Percentiles rank a stretch among this genome's conserved stretches.
Evolutionary conservation across 2,113 vertebrate genomes (phyloP).

Genomic region (Campylomormyrus numenius): DNA sequence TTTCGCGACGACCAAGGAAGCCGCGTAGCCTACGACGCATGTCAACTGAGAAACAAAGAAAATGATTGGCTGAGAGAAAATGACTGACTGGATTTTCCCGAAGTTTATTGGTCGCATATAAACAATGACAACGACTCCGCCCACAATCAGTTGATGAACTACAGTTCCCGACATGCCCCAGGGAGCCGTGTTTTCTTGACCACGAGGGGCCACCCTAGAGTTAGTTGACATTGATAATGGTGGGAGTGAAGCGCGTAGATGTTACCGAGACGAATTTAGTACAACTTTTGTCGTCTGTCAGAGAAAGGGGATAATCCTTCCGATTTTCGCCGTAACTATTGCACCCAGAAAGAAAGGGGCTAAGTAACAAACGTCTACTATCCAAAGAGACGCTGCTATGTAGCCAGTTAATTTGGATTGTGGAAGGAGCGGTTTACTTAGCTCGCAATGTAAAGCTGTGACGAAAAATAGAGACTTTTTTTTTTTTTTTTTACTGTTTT

Average conservation of each 20-base stretch:
- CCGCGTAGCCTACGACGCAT: neutral
- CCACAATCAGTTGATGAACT: slow-evolving; percentile 26
- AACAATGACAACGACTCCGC: neutral
- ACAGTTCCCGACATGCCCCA: slow-evolving; percentile 44
- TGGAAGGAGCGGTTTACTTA: neutral
- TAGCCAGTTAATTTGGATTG: neutral
- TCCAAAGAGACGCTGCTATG: neutral
- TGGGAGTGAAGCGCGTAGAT: slow-evolving; percentile 51
- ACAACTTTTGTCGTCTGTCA: slow-evolving; percentile 48
- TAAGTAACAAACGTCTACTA: neutral
- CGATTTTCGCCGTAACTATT: neutral
- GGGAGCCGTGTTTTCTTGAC: slow-evolving; percentile 20
- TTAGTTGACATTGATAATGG: slow-evolving; percentile 36
- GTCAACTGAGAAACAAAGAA: neutral
- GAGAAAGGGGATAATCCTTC: slow-evolving; percentile 3
- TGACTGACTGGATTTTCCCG: neutral
- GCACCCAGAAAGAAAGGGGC: neutral
- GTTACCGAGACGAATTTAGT: slow-evolving; percentile 52
- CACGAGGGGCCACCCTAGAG: slow-evolving; percentile 49
- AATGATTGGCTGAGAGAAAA: neutral
- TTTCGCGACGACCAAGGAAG: neutral
- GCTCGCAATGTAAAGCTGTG: neutral
- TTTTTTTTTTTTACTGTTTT: neutral
- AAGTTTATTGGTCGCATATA: neutral
- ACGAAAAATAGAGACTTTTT: neutral